Conservation (phyloP, 2,113 vertebrate genomes). For the Hypomesus transpacificus region DNA sequence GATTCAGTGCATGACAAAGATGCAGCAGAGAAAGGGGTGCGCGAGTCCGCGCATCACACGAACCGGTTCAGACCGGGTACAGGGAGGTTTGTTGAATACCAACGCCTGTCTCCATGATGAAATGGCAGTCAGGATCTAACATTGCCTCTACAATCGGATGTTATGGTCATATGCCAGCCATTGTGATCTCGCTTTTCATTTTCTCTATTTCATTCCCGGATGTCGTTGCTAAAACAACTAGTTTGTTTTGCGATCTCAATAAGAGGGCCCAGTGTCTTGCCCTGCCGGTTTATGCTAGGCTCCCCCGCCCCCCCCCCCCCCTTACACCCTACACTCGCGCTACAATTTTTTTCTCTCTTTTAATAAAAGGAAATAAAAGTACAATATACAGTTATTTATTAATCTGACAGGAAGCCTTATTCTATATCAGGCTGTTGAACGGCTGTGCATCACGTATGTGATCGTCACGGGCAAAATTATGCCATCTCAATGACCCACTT, state of each 20-base stretch:
- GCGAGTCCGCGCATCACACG: constrained; percentile 63
- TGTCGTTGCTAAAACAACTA: too few species aligned
- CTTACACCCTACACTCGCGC: too few species aligned
- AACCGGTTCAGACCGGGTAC: constrained; percentile 81
- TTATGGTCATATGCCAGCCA: background rate
- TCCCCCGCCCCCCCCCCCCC: too few species aligned
- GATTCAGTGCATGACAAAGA: constrained; percentile 46
- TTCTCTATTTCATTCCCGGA: too few species aligned
- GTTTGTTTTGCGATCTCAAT: too few species aligned
- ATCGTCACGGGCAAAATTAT: constrained; percentile 2
- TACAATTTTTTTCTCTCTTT: too few species aligned
- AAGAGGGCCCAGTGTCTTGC: too few species aligned
- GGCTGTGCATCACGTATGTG: constrained; percentile 12
- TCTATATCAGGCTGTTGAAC: background rate
- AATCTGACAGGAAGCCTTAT: too few species aligned
- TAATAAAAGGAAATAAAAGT: too few species aligned
- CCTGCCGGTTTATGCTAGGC: too few species aligned
- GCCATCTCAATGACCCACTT: constrained; percentile 24
- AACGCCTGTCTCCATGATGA: constrained; percentile 49
- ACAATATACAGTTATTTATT: too few species aligned
- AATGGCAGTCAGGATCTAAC: constrained; percentile 49
- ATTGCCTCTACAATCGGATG: background rate
- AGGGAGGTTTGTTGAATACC: constrained; percentile 57
- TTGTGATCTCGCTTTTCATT: too few species aligned
- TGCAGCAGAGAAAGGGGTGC: constrained; percentile 28